phyloP scores from a whole-genome alignment of 2,113 vertebrate genomes.

The Stegostoma tigrinum region DNA sequence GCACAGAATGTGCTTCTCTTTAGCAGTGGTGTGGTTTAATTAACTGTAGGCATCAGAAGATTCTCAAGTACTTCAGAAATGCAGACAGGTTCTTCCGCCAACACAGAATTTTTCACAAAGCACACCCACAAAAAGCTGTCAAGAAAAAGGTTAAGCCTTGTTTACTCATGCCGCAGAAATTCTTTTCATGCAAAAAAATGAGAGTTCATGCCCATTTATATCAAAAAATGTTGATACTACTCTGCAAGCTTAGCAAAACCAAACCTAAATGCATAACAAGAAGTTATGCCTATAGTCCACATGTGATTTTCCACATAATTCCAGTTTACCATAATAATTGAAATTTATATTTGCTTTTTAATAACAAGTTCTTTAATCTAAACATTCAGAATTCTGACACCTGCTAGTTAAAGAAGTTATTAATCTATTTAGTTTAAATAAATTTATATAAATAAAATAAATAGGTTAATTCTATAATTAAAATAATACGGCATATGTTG shows the following conservation, averaged over 20 bases:
- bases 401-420: neutral
- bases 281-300: neutral
- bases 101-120: neutral
- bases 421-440: neutral
- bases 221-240: neutral
- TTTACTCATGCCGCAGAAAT: neutral
- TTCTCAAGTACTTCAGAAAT: neutral
- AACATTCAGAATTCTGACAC: neutral
- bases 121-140: neutral
- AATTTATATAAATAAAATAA: neutral
- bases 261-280: neutral
- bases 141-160: neutral
- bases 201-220: neutral
- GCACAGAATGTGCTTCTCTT: neutral
- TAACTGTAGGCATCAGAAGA: neutral
- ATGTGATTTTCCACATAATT: neutral
- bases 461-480: neutral
- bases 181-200: neutral
- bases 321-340: neutral
- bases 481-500: neutral
- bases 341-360: neutral
- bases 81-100: neutral
- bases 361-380: neutral
- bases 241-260: neutral
- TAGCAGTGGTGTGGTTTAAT: neutral